phyloP scores from a whole-genome alignment of 2,888 invertebrate species.

The Apodemia duryi region DNA sequence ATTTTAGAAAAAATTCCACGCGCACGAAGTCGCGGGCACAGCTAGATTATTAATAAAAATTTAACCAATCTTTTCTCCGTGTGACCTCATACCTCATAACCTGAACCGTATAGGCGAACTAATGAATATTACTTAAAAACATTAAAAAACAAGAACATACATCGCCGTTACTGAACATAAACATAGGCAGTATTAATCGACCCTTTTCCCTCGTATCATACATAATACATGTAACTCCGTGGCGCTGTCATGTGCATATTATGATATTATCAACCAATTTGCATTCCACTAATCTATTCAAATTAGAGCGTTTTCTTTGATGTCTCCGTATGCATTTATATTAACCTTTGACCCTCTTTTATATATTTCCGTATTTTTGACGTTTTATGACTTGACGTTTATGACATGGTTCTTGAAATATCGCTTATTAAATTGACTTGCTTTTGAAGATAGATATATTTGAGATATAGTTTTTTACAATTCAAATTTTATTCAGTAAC shows the following conservation, averaged over 20 bases:
- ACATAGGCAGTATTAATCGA: slow-evolving; percentile 22
- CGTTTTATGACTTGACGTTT: slow-evolving; percentile 15
- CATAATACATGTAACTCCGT: slow-evolving; percentile 49
- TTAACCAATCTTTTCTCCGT: no score
- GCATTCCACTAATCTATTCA: slow-evolving; percentile 62
- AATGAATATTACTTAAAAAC: no score
- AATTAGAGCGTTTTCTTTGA: slow-evolving; percentile 55
- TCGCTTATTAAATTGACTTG: slow-evolving; percentile 1
- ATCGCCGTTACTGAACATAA: not conserved
- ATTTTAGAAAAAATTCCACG: no score
- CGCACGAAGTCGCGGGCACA: no score
- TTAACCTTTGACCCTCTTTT: slow-evolving; percentile 51
- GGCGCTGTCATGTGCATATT: slow-evolving; percentile 45
- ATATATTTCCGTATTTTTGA: slow-evolving; percentile 35
- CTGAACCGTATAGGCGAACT: no score
- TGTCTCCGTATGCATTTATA: slow-evolving; percentile 42
- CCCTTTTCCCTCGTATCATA: slow-evolving; percentile 39
- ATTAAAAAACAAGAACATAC: not conserved
- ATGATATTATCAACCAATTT: slow-evolving; percentile 63
- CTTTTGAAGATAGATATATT: not conserved
- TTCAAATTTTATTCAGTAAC: no score
- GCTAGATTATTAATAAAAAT: no score
- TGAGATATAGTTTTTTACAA: no score
- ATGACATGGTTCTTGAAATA: slow-evolving; percentile 5
- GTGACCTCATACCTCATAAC: no score